Conservation (phyloP, 23 tunicate genomes). For the Diplosoma virens region DNA sequence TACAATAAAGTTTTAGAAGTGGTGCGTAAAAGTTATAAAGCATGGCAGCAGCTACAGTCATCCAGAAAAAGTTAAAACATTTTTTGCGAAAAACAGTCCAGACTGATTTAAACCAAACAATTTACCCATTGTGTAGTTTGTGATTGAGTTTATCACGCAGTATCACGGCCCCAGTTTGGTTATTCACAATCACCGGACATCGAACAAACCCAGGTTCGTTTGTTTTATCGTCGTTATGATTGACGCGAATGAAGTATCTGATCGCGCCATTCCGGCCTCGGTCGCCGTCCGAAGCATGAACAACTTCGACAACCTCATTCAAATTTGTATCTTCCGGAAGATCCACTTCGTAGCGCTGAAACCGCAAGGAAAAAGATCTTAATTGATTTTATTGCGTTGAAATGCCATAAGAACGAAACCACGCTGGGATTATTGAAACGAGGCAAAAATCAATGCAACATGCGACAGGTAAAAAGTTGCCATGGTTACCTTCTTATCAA, state of each 20-base stretch:
- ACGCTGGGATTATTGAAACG: no score
- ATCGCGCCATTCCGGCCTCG: constrained; percentile 20
- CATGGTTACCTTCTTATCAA: constrained; percentile 50
- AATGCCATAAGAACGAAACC: no score
- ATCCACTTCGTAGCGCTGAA: constrained; percentile 19
- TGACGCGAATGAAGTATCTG: constrained; percentile 27
- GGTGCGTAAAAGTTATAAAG: no score
- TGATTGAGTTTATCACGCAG: constrained; percentile 59
- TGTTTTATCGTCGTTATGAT: not conserved
- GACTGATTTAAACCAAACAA: no score
- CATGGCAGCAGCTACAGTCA: no score
- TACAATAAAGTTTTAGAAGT: no score
- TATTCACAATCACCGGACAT: constrained; percentile 35
- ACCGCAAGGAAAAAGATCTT: no score
- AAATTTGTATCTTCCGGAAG: constrained; percentile 27
- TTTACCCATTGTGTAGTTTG: constrained; percentile 70
- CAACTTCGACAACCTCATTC: constrained; percentile 20
- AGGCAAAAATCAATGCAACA: no score
- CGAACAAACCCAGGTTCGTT: not conserved
- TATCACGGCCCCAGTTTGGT: constrained; percentile 49
- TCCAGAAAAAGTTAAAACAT: no score
- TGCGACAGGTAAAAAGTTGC: no score
- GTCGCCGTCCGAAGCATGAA: constrained; percentile 50
- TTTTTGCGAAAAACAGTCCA: no score
- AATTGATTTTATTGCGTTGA: no score